phyloP scores from a whole-genome alignment of 64 coral and sea anemone species.

The Stichodactyla helianthus region DNA sequence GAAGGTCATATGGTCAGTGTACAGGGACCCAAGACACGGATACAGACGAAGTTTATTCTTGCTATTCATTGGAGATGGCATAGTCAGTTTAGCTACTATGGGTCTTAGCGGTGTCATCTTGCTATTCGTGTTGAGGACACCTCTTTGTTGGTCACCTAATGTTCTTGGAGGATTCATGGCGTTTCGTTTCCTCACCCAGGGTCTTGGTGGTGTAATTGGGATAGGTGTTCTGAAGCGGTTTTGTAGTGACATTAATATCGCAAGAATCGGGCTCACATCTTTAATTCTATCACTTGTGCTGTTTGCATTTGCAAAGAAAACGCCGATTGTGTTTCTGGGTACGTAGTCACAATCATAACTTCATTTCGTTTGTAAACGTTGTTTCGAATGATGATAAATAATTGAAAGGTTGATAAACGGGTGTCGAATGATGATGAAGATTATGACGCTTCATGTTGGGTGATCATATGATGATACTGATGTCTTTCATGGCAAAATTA shows the following conservation, averaged over 20 bases:
- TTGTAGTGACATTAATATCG: slow-evolving; percentile 42
- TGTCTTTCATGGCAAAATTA: too few relatives aligned
- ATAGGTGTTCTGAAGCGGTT: slow-evolving; percentile 62
- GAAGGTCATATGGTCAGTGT: slow-evolving; percentile 64
- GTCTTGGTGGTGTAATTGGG: slow-evolving; percentile 69
- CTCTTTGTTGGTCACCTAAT: slow-evolving; percentile 81
- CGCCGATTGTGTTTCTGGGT: slow-evolving; percentile 85
- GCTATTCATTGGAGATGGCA: slow-evolving; percentile 52
- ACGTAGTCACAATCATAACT: neutral
- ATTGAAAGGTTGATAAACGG: too few relatives aligned
- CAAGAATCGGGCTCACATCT: slow-evolving; percentile 70
- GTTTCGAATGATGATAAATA: too few relatives aligned
- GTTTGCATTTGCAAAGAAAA: slow-evolving; percentile 67
- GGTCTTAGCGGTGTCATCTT: slow-evolving; percentile 72
- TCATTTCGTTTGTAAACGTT: too few relatives aligned
- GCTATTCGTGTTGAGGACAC: slow-evolving; percentile 70
- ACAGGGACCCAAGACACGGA: slow-evolving; percentile 56
- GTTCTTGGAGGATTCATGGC: slow-evolving; percentile 77
- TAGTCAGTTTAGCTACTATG: slow-evolving; percentile 66
- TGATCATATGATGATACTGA: too few relatives aligned
- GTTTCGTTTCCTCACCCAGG: slow-evolving; percentile 79
- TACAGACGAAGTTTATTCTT: slow-evolving; percentile 54
- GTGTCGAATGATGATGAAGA: too few relatives aligned
- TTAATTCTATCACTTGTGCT: slow-evolving; percentile 67
- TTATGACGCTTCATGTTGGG: too few relatives aligned